Conservation (phyloP, 2,113 vertebrate genomes). For the Murina feae region DNA sequence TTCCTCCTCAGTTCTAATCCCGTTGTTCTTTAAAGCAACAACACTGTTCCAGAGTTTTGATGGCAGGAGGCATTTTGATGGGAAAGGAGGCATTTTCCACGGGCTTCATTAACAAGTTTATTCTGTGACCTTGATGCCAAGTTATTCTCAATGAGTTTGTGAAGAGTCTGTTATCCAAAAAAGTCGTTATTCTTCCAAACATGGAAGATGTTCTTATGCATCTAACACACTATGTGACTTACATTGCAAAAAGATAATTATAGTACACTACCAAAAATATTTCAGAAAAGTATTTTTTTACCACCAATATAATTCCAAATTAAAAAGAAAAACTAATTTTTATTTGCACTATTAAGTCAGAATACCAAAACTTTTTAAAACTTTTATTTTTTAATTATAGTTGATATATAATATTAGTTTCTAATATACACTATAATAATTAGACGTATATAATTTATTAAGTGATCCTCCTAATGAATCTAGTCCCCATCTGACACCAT, state of each 20-base stretch:
- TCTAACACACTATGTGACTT: not conserved
- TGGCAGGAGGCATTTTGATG: not conserved
- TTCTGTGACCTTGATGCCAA: not conserved
- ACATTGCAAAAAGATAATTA: not conserved
- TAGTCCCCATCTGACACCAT: not conserved
- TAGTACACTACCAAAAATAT: not conserved
- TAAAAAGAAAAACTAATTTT: not conserved
- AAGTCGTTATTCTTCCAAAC: not conserved
- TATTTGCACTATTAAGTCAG: not conserved
- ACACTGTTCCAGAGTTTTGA: not conserved
- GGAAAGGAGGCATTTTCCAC: not conserved
- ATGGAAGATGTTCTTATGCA: not conserved
- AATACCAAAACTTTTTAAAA: not conserved
- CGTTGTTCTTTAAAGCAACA: not conserved
- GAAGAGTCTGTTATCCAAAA: not conserved
- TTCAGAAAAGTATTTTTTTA: constrained; percentile 21
- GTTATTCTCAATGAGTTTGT: not conserved
- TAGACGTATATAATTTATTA: not conserved
- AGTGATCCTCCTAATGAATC: not conserved
- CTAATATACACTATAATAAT: not conserved
- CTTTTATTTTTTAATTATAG: not conserved
- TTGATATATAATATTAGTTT: not conserved
- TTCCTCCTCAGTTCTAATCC: not conserved
- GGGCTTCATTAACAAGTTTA: not conserved
- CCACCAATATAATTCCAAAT: not conserved